Evolutionary conservation across 2,113 vertebrate species (phyloP).

Genomic region (Vanacampus margaritifer): DNA sequence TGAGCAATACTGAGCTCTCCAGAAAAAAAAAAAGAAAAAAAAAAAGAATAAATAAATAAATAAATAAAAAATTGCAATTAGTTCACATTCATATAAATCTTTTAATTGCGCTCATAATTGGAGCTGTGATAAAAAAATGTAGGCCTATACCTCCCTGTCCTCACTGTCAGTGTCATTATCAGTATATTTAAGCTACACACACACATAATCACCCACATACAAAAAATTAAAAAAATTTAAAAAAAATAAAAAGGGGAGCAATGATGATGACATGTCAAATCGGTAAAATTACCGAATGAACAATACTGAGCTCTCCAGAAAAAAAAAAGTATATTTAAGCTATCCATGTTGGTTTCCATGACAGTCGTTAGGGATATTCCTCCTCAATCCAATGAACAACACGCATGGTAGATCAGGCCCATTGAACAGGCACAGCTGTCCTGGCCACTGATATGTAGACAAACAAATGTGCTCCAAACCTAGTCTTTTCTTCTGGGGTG

Average conservation of each 20-base stretch:
- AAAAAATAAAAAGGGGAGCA: no score
- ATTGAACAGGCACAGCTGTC: slow-evolving; percentile 82
- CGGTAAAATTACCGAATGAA: no score
- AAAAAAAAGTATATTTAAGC: no score
- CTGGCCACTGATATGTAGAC: slow-evolving; percentile 78
- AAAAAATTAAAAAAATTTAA: no score
- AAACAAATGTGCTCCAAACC: slow-evolving; percentile 77
- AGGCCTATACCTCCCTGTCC: background rate
- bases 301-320: no score
- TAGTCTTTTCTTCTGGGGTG: slow-evolving; percentile 73
- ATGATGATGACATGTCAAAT: no score
- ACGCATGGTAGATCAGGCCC: slow-evolving; percentile 48
- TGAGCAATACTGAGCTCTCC: no score
- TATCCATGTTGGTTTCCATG: slow-evolving; percentile 36
- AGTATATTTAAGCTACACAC: slow-evolving; percentile 16
- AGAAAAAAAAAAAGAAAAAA: no score
- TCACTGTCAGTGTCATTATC: slow-evolving; percentile 33
- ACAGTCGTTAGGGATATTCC: slow-evolving; percentile 42
- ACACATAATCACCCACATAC: no score
- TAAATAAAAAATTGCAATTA: no score
- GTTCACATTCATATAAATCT: background rate
- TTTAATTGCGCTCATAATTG: background rate
- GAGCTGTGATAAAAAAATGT: background rate
- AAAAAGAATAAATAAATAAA: no score
- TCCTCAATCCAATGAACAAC: slow-evolving; percentile 47